Percentiles rank a stretch among this genome's conserved stretches.
phyloP scores from a whole-genome alignment of 1,140 invertebrate genomes.

The Polypedilum vanderplanki region DNA sequence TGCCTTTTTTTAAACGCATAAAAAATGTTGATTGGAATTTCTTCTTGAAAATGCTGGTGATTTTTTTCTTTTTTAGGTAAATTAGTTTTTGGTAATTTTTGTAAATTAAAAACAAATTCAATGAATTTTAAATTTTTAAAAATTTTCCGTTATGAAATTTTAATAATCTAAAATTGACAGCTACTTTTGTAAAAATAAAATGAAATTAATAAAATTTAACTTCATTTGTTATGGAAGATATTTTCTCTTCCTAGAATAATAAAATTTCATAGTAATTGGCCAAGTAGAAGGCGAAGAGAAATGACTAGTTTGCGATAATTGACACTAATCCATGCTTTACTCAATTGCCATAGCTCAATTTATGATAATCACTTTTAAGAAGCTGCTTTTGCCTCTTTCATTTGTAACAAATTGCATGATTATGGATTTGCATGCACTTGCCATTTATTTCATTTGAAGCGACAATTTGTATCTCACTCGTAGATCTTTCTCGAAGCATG shows the following conservation, averaged over 20 bases:
- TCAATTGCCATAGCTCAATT: constrained; percentile 4
- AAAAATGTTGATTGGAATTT: background rate
- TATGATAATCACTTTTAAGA: background rate
- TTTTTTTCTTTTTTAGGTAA: too few species aligned
- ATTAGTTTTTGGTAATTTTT: too few species aligned
- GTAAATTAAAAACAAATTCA: too few species aligned
- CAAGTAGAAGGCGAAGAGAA: background rate
- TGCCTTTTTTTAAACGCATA: background rate
- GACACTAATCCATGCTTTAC: constrained; percentile 11
- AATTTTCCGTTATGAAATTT: too few species aligned
- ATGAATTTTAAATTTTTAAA: too few species aligned
- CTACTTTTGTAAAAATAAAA: too few species aligned
- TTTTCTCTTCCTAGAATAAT: too few species aligned
- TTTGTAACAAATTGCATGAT: constrained; percentile 14
- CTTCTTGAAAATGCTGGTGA: background rate
- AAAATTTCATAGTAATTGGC: too few species aligned
- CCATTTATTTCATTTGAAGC: background rate
- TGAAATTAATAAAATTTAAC: too few species aligned
- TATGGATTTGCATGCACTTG: constrained; percentile 17
- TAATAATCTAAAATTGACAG: too few species aligned
- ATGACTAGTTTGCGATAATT: constrained; percentile 6
- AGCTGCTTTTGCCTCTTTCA: background rate
- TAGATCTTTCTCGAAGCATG: background rate
- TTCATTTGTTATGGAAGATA: too few species aligned
- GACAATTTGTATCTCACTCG: background rate